Evolutionary conservation across 2,797 vertebrate species (phyloP).

Genomic region (Bradypodion ventrale): DNA sequence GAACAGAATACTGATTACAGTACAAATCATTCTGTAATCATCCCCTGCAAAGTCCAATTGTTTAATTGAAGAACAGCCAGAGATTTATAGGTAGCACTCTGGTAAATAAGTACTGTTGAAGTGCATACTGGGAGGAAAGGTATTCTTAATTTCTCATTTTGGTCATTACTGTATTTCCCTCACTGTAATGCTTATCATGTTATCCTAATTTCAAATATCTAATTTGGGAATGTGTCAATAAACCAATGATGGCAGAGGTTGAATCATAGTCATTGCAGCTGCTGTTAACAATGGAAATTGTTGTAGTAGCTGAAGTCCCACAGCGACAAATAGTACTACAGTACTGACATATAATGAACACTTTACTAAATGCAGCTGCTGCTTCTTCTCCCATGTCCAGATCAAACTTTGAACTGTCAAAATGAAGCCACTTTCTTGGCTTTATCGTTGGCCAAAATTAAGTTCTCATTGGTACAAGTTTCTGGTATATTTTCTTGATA

Average conservation of each 20-base stretch:
- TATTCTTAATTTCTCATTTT: not conserved
- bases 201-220: not conserved
- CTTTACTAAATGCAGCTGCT: not conserved
- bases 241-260: not conserved
- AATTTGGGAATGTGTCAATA: not conserved
- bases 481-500: not conserved
- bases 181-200: not conserved
- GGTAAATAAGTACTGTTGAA: not conserved
- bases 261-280: not conserved
- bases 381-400: too few relatives aligned
- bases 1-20: constrained; percentile 51
- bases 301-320: not conserved
- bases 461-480: too few relatives aligned
- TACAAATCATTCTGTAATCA: constrained; percentile 13
- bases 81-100: not conserved
- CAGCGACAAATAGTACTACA: not conserved
- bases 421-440: too few relatives aligned
- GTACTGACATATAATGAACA: not conserved
- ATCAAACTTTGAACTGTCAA: too few relatives aligned
- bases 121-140: not conserved
- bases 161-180: not conserved
- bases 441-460: too few relatives aligned
- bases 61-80: not conserved
- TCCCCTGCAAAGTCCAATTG: rapidly evolving
- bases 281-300: not conserved